These are phyloP conservation scores for Anguilla pacifica DNA, from an alignment of 2,797 vertebrate genomes.

Conservation along the genomic window DNA sequence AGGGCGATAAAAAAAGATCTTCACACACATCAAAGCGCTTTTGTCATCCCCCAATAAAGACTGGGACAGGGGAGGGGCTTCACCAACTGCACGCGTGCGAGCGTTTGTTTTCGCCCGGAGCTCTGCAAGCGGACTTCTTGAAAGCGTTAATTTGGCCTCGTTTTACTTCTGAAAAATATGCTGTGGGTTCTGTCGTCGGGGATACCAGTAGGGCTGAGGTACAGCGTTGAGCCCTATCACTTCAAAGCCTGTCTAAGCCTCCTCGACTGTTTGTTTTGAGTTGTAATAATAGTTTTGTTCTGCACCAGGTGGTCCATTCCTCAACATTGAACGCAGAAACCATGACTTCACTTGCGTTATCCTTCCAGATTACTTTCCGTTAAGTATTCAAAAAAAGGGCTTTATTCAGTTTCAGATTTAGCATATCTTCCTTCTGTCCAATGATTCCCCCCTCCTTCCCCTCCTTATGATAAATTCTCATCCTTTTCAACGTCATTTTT, in stretches of 20 bases:
- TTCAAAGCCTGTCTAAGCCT: conserved; percentile 20
- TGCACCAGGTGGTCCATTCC: conserved; percentile 13
- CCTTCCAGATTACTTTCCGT: not conserved
- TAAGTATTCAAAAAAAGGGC: not conserved
- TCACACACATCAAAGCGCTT: not conserved
- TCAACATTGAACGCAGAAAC: conserved; percentile 15
- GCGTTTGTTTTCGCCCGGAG: not conserved
- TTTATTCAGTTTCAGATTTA: not conserved
- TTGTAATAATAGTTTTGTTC: conserved; percentile 22
- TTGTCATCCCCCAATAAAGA: not conserved
- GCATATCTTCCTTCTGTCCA: not conserved
- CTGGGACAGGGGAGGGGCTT: too few relatives aligned
- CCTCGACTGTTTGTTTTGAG: conserved; percentile 9
- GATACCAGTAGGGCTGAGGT: not conserved
- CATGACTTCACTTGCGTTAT: conserved; percentile 1
- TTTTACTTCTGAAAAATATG: conserved; percentile 6
- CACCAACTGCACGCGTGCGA: not conserved
- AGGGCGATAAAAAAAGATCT: not conserved
- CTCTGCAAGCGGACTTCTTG: not conserved
- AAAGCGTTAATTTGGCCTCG: not conserved
- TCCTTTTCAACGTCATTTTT: not conserved
- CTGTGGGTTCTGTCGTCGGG: not conserved
- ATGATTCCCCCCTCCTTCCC: not conserved
- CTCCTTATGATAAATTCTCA: not conserved
- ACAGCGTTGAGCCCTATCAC: not conserved